Evolutionary conservation across 2,113 vertebrate species (phyloP).

Genomic region (Elephantulus edwardii): DNA sequence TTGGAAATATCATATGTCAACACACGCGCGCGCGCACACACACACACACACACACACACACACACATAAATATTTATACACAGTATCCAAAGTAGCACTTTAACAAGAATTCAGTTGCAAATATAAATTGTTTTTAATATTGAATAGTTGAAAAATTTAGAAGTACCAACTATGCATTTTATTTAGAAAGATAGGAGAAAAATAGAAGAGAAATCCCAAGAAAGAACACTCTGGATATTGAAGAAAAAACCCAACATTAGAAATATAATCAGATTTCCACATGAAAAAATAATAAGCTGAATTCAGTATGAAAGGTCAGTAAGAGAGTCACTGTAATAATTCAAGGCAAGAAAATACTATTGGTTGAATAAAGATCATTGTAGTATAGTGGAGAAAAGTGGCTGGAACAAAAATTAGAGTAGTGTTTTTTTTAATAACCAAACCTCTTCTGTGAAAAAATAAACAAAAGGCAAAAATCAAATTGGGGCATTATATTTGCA

Average conservation of each 20-base stretch:
- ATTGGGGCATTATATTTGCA: background rate
- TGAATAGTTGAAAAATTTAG: background rate
- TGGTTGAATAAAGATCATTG: background rate
- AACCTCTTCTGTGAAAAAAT: background rate
- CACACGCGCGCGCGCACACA: too few relatives aligned
- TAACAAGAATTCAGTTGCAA: background rate
- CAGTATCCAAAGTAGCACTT: background rate
- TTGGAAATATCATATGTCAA: background rate
- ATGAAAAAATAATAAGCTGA: background rate
- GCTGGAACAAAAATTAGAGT: background rate
- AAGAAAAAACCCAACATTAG: background rate
- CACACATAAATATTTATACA: too few relatives aligned
- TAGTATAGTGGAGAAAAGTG: background rate
- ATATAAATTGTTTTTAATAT: background rate
- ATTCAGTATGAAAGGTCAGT: background rate
- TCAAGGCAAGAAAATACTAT: background rate
- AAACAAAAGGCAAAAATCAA: slow-evolving; percentile 4
- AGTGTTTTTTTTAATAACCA: background rate
- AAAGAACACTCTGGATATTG: background rate
- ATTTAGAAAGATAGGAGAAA: background rate
- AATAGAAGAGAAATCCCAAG: background rate
- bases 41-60: too few relatives aligned
- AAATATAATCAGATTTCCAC: background rate
- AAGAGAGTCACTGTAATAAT: background rate
- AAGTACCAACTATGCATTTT: background rate